phyloP scores from a whole-genome alignment of 2,888 invertebrate genomes.

The Quadroppia sp. region DNA sequence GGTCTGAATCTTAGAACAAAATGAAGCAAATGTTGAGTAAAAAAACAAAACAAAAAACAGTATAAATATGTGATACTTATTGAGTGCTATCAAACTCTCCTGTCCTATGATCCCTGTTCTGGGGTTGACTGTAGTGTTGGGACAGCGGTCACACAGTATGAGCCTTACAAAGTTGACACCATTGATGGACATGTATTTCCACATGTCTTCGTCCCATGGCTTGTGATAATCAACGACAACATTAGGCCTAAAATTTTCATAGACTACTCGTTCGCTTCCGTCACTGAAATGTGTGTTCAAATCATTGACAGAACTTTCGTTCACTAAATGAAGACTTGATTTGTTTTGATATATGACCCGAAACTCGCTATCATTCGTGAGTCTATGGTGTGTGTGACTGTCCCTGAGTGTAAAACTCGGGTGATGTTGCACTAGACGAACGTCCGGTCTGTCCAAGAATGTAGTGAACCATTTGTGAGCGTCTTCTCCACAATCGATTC shows the following conservation, averaged over 20 bases:
- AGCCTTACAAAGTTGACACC: slow-evolving; percentile 5
- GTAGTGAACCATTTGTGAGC: slow-evolving; percentile 17
- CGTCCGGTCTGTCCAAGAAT: not conserved
- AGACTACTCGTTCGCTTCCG: slow-evolving; percentile 9
- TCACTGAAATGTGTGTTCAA: slow-evolving; percentile 33
- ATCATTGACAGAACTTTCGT: slow-evolving; percentile 37
- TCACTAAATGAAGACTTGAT: slow-evolving; percentile 40
- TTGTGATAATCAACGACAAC: slow-evolving; percentile 35
- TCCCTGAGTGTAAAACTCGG: not conserved
- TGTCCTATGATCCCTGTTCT: slow-evolving; percentile 25
- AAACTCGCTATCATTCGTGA: slow-evolving; percentile 9
- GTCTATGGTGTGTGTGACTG: not conserved
- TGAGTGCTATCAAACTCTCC: not conserved
- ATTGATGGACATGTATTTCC: slow-evolving; percentile 37
- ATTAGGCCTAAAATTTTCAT: slow-evolving; percentile 40
- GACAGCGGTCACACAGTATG: slow-evolving; percentile 23
- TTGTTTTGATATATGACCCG: slow-evolving; percentile 30
- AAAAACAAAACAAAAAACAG: not conserved
- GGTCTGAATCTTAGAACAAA: not conserved
- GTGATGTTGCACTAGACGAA: slow-evolving; percentile 29
- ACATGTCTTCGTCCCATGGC: slow-evolving; percentile 39
- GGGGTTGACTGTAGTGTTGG: slow-evolving; percentile 38
- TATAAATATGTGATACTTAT: not conserved
- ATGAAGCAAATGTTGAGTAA: too few relatives aligned
- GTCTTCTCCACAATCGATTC: slow-evolving; percentile 25